Base-by-base conservation (phyloP, 2,113 vertebrate genomes). In the Gadus macrocephalus region DNA sequence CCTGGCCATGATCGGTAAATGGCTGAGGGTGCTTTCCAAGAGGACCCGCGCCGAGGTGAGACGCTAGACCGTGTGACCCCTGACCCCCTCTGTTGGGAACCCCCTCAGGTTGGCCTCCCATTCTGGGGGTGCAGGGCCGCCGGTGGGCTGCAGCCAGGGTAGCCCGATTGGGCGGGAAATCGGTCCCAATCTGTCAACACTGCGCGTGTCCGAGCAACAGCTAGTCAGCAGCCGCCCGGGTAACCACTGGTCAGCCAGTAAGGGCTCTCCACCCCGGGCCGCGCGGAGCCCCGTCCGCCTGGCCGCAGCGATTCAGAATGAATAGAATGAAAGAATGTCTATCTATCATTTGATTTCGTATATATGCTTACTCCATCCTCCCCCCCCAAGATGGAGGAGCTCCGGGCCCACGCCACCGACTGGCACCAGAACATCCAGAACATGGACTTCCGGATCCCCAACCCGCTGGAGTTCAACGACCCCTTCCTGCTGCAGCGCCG, bases 1-100 rank as follows among this genome's bases (percentile, higher is more conserved):
- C 78, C 92, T 97, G 74, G 95, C 93, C 69, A 96, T 96, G 93
- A 95, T 97, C 15, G 93, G 90, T 55, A 95, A 97, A 88, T 97
- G 95, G 95, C 82, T 97, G 53, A 86, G 91, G 58, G 94, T 92
- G 14, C 86, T 97, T 77, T 95, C 94, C 22, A 92, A 93, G 72
- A 94, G 88, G 79, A 97, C 95, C 0, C 90, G 94, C 1, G 95
- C 94, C 28, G 95, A 97, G 95, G 95, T 95, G 83, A 77, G 82
- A 49, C 27, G 1, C 15, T 8, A 60, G 14, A 12, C 15, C 8
- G 12, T 62, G 61, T 12, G 1, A 2, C 19, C 60, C 5, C n/a
- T 19, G 15, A 15, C 20, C 20, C 14, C 25, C 16, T 16, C 14
- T 3, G 11, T 15, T 25, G 25, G 2, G 25, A 15, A 9, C 55